These are phyloP conservation scores for Thunnus maccoyii DNA, from an alignment of 2,113 vertebrate species.

Conservation along the genomic window DNA sequence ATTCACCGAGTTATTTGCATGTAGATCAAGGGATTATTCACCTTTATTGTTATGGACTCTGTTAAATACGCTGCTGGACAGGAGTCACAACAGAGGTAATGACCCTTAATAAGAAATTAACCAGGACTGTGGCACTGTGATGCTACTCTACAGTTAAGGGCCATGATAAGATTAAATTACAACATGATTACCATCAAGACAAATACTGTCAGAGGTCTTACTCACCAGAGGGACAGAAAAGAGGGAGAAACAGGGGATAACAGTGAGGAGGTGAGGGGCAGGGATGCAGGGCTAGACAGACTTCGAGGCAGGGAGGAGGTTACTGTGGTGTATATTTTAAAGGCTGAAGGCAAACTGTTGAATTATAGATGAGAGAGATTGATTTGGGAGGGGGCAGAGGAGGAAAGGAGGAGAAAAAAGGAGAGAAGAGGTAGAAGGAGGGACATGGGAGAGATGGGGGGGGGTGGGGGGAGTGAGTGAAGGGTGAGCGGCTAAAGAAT, in stretches of 20 bases:
- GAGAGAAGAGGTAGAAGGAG: constrained; percentile 29
- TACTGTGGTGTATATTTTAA: constrained; percentile 80
- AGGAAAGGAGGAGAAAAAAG: not conserved
- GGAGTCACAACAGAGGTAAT: not conserved
- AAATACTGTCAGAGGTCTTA: constrained; percentile 49
- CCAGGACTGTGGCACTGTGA: constrained; percentile 7
- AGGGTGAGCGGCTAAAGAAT: constrained; percentile 60
- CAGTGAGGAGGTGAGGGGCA: constrained; percentile 22
- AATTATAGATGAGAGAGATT: constrained; percentile 84
- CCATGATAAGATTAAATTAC: constrained; percentile 46
- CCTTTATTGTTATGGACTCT: constrained; percentile 19
- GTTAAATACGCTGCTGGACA: constrained; percentile 4
- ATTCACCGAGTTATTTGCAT: constrained; percentile 3
- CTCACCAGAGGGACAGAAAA: constrained; percentile 25
- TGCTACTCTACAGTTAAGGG: constrained; percentile 7
- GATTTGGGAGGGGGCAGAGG: constrained; percentile 69
- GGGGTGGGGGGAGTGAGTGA: constrained; percentile 16
- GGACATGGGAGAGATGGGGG: constrained; percentile 26
- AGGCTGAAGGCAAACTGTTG: constrained; percentile 82
- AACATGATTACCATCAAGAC: constrained; percentile 55
- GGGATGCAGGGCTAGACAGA: constrained; percentile 53
- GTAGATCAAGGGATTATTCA: not conserved
- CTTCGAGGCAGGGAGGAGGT: constrained; percentile 65
- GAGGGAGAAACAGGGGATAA: constrained; percentile 19
- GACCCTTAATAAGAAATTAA: constrained; percentile 25